Evolutionary conservation across 1,140 invertebrate species (phyloP).

Genomic region (Diorhabda elongata): DNA sequence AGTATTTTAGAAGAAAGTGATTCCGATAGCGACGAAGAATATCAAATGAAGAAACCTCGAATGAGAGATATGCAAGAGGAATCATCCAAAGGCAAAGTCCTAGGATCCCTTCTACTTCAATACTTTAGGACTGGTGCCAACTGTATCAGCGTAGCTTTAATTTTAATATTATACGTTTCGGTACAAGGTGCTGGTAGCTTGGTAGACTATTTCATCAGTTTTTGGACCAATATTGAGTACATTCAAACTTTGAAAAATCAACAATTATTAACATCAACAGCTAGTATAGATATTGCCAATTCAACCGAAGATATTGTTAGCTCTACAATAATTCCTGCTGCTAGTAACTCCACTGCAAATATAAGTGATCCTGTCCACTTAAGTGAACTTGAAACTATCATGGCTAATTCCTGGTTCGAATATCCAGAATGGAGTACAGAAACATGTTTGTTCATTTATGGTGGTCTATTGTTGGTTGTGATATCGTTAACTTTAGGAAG

Average conservation of each 20-base stretch:
- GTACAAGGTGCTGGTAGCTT: constrained; percentile 65
- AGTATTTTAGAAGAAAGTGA: constrained; percentile 23
- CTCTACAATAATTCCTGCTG: neutral
- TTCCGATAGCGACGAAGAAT: constrained; percentile 18
- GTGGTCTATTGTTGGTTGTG: constrained; percentile 47
- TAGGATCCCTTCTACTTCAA: constrained; percentile 40
- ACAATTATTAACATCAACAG: neutral
- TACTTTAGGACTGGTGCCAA: constrained; percentile 68
- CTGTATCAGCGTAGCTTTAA: constrained; percentile 52
- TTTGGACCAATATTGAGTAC: constrained; percentile 56
- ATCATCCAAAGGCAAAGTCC: constrained; percentile 37
- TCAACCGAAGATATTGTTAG: neutral
- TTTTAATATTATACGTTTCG: constrained; percentile 58
- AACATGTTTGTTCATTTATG: constrained; percentile 51
- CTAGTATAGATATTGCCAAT: neutral
- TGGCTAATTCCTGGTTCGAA: neutral
- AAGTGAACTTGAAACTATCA: neutral
- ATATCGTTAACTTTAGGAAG: constrained; percentile 49
- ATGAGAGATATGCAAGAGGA: constrained; percentile 36
- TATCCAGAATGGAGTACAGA: constrained; percentile 31
- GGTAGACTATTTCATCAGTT: constrained; percentile 74
- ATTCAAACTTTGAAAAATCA: constrained; percentile 5
- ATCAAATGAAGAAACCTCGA: constrained; percentile 9
- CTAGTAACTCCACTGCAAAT: neutral
- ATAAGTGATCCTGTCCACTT: neutral